These are phyloP conservation scores for Araneus ventricosus DNA, from an alignment of 1,140 invertebrate genomes.

Conservation along the genomic window DNA sequence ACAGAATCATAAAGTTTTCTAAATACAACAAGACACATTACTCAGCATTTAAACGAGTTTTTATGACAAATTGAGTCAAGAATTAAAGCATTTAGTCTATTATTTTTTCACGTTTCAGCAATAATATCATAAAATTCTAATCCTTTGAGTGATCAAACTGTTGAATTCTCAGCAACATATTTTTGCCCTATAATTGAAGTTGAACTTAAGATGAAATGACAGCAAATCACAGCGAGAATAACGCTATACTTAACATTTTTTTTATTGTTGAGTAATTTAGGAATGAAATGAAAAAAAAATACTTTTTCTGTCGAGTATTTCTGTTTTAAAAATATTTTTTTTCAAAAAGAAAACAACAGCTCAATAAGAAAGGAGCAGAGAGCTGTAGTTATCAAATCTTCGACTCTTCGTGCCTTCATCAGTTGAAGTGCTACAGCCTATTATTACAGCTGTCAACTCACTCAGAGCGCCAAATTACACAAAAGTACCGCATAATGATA, in stretches of 20 bases:
- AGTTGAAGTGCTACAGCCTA: not conserved
- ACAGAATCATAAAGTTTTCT: too few species aligned
- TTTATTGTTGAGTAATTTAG: not conserved
- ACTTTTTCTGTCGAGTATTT: not conserved
- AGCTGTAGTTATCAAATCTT: slow-evolving; percentile 1
- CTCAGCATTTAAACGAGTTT: too few species aligned
- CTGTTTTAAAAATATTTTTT: not conserved
- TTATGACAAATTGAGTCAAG: too few species aligned
- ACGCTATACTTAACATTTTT: not conserved
- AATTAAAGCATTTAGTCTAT: too few species aligned
- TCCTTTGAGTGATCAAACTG: too few species aligned
- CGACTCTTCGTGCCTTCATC: not conserved
- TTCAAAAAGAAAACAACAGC: not conserved
- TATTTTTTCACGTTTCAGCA: too few species aligned
- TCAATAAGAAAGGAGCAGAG: not conserved
- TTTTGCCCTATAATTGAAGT: too few species aligned
- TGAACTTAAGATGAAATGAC: too few species aligned
- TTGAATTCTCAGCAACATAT: too few species aligned
- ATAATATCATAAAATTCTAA: too few species aligned
- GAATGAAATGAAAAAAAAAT: not conserved
- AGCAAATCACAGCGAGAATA: not conserved
- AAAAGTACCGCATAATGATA: slow-evolving; percentile 25
- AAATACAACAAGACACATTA: too few species aligned
- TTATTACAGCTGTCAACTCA: slow-evolving; percentile 16
- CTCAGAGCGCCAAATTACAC: not conserved